A percentile compares a stretch with the other conserved stretches of the same genome.
Conservation (phyloP, 92 coral and sea anemone species). For the Meandrina meandrites region DNA sequence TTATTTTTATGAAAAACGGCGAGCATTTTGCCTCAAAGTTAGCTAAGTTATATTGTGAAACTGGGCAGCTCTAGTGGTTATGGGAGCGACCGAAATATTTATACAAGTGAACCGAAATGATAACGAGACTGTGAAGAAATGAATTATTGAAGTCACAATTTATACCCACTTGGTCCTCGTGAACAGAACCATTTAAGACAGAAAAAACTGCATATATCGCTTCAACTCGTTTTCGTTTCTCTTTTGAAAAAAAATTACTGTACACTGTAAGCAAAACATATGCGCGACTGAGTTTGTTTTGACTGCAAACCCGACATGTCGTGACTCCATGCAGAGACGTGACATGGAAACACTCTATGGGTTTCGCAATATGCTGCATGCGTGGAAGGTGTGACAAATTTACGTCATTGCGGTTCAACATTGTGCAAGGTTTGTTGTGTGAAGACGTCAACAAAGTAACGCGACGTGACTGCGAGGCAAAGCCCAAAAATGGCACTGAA, state of each 20-base stretch:
- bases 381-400: constrained; percentile 42
- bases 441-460: constrained; percentile 32
- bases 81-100: not conserved
- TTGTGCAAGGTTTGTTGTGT: not conserved
- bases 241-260: no score
- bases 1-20: not conserved
- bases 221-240: not conserved
- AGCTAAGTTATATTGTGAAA: not conserved
- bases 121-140: not conserved
- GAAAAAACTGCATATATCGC: not conserved
- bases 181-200: not conserved
- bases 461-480: constrained; percentile 4
- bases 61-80: not conserved
- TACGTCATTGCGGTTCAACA: constrained; percentile 26
- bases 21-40: not conserved
- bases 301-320: constrained; percentile 20
- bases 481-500: constrained; percentile 5
- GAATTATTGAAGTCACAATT: not conserved
- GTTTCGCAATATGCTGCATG: constrained; percentile 31
- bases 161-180: not conserved
- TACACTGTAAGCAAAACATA: not conserved
- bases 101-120: not conserved
- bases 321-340: constrained; percentile 34
- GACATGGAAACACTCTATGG: constrained; percentile 1
- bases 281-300: constrained; percentile 6